These are phyloP conservation scores for Falco concolor DNA, from an alignment of 2,797 vertebrate species.

Conservation along the genomic window DNA sequence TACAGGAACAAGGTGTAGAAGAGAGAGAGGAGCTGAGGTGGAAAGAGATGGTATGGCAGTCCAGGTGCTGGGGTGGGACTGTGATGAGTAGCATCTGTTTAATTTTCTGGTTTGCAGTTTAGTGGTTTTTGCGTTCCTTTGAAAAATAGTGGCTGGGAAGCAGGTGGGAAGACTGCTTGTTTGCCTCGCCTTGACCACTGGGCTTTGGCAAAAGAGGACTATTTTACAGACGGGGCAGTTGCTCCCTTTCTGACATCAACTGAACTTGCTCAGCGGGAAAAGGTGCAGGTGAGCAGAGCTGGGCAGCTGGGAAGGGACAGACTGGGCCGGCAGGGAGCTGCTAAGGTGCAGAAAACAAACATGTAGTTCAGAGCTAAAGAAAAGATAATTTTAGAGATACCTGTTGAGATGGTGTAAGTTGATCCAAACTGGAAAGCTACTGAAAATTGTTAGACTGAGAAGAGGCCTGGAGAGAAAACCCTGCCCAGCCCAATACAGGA, in stretches of 20 bases:
- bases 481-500: neutral
- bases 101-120: neutral
- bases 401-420: neutral
- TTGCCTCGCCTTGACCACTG: neutral
- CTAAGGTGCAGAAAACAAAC: neutral
- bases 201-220: neutral
- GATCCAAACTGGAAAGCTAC: neutral
- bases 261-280: neutral
- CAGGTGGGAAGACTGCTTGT: neutral
- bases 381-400: neutral
- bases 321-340: neutral
- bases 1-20: neutral
- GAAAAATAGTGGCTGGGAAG: neutral
- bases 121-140: neutral
- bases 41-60: neutral
- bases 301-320: neutral
- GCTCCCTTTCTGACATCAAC: neutral
- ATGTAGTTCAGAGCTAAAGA: neutral
- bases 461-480: neutral
- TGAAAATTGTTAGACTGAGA: neutral
- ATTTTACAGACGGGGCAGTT: neutral
- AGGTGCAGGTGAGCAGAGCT: neutral
- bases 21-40: neutral
- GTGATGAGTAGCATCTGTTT: conserved; percentile 7
- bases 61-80: neutral